Evolutionary conservation across 1,140 invertebrate species (phyloP), one percentile per base, ranked within the genome.

Genomic region (Frieseomelitta varia): DNA sequence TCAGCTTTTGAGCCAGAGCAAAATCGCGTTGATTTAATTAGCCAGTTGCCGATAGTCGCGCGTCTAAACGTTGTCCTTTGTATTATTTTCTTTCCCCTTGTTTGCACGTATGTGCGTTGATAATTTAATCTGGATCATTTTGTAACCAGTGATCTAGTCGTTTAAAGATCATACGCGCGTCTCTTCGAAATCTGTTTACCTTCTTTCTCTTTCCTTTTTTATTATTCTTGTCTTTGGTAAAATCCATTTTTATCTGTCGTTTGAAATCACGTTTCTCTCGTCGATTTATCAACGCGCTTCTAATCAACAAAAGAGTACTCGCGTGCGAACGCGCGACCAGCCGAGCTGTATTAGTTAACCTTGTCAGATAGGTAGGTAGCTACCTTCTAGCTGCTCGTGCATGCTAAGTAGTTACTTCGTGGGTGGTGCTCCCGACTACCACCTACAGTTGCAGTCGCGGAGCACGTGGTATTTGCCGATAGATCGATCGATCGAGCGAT

Each of bases 351-450:
- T 94, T 94, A 93, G 93, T 94, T 93, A 94, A 93, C 92, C 92
- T 92, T 93, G 93, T 94, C 93, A 91, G 92, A 93, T 93, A 91
- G 90, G 87, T 92, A 89, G 88, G 86, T 73, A 90, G 86, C 85
- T 89, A 86, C 81, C 85, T 91, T 91, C 90, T 90, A 85, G 88
- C 90, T 90, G 88, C 79, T 81, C 87, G 88, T 91, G 92, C 92
- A 94, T 94, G 93, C 91, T 94, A 93, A 94, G 92, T 91, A 93
- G 93, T 85, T 77, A 30, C 91, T 89, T 93, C 93, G 93, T 94
- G 93, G 93, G 90, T 91, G 90, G 90, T 90, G 87, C 78, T 65
- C 79, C 58, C 27, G 79, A 79, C 78, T 86, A 81, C 74, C 86
- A 88, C 82, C 85, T 90, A 74, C 85, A 69, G 76, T 67, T 72